These are phyloP conservation scores for Petrocephalus sullivani DNA, from an alignment of 2,797 vertebrate species.

Conservation along the genomic window DNA sequence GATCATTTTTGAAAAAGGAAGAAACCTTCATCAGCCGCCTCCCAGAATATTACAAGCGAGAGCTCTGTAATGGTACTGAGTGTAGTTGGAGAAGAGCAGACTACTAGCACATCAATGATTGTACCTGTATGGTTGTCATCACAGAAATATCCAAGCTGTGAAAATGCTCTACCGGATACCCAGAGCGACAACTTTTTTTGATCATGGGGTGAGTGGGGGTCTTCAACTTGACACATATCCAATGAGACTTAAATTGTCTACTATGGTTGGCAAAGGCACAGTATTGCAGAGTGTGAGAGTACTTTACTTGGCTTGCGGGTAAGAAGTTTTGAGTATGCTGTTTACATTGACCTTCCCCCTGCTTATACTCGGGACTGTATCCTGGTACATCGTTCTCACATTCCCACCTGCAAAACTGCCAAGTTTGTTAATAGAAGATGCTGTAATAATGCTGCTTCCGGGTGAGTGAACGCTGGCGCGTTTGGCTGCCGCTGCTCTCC, in stretches of 20 bases:
- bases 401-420: slow-evolving; percentile 1
- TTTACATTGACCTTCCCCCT: neutral
- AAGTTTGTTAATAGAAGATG: neutral
- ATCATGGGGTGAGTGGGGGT: neutral
- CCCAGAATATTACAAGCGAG: too few species aligned
- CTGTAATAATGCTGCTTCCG: too few species aligned
- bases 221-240: neutral
- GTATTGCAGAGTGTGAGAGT: slow-evolving; percentile 7
- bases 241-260: slow-evolving; percentile 2
- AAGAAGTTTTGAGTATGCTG: neutral
- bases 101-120: too few species aligned
- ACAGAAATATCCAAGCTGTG: too few species aligned
- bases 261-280: neutral
- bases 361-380: slow-evolving; percentile 15
- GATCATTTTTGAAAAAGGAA: too few species aligned
- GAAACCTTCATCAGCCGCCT: too few species aligned
- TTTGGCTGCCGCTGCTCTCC: too few species aligned
- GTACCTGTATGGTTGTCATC: neutral
- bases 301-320: neutral
- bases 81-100: too few species aligned
- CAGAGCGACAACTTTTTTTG: slow-evolving; percentile 10
- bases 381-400: slow-evolving; percentile 1
- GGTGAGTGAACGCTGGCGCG: too few species aligned
- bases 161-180: neutral
- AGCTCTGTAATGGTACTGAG: too few species aligned